These are phyloP conservation scores for Oligia strigilis DNA, from an alignment of 2,888 invertebrate species.

Conservation along the genomic window DNA sequence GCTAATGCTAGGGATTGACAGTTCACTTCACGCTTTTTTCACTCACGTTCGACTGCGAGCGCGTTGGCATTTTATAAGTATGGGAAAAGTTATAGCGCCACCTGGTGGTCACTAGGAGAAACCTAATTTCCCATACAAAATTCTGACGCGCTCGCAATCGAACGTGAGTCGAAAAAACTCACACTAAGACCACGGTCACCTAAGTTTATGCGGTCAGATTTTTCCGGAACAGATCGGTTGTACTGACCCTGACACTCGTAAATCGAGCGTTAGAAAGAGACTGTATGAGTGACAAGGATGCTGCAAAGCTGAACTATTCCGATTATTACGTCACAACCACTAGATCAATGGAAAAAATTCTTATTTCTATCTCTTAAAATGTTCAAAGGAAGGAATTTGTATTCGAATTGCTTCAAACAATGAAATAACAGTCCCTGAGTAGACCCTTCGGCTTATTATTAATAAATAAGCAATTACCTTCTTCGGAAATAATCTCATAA, in stretches of 20 bases:
- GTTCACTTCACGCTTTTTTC: too few relatives aligned
- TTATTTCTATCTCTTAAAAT: not conserved
- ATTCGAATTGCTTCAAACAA: slow-evolving; percentile 24
- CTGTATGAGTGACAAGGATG: not conserved
- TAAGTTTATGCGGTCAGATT: too few relatives aligned
- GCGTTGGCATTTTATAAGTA: too few relatives aligned
- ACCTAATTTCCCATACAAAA: too few relatives aligned
- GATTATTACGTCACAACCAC: not conserved
- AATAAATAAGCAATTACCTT: slow-evolving; percentile 17
- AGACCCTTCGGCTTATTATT: not conserved
- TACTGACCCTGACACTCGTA: not conserved
- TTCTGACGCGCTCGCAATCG: too few relatives aligned
- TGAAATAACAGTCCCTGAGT: not conserved
- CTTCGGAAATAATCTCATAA: slow-evolving; percentile 24
- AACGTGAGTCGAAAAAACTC: too few relatives aligned
- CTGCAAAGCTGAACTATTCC: not conserved
- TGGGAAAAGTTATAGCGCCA: too few relatives aligned
- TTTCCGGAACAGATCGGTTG: too few relatives aligned
- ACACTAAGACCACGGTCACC: too few relatives aligned
- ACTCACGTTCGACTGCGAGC: too few relatives aligned
- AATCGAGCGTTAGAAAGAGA: not conserved
- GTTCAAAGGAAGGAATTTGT: slow-evolving; percentile 7
- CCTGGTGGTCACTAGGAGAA: too few relatives aligned
- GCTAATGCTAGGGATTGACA: too few relatives aligned
- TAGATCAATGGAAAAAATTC: not conserved